These are phyloP conservation scores for Pachypsylla venusta DNA, from an alignment of 1,140 invertebrate genomes.

Conservation along the genomic window DNA sequence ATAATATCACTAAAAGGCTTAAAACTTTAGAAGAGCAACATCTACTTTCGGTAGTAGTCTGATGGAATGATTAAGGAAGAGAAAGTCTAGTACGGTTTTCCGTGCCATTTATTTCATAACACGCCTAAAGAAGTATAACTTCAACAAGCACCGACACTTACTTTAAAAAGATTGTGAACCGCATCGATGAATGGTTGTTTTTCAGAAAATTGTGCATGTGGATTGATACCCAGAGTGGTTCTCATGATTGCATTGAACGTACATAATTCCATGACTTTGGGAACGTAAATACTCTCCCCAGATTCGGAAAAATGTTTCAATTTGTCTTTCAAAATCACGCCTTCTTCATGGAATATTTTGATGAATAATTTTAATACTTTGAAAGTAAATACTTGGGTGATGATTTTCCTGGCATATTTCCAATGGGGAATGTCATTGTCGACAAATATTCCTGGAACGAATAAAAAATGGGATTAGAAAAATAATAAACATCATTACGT, in stretches of 20 bases:
- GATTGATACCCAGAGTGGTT: neutral
- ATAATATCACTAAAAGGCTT: too few species aligned
- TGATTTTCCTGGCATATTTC: neutral
- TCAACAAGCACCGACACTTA: too few species aligned
- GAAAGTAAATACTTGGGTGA: slow-evolving; percentile 1
- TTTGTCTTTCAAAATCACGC: neutral
- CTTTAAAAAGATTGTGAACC: slow-evolving; percentile 1
- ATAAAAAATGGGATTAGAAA: too few species aligned
- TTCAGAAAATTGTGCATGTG: neutral
- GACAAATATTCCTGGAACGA: slow-evolving; percentile 1
- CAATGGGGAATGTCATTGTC: slow-evolving; percentile 4
- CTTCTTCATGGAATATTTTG: neutral
- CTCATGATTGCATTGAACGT: slow-evolving; percentile 1
- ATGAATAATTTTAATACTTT: neutral
- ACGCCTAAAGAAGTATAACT: too few species aligned
- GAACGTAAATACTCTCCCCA: neutral
- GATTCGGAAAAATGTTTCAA: neutral
- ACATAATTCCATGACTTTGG: neutral
- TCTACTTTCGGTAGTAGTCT: too few species aligned
- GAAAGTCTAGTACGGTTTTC: too few species aligned
- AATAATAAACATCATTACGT: too few species aligned
- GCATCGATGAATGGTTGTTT: slow-evolving; percentile 6
- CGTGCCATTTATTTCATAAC: too few species aligned
- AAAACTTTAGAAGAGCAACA: too few species aligned
- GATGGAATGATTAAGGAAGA: too few species aligned